phyloP scores from a whole-genome alignment of 2,113 vertebrate species.

The Xenopus laevis region DNA sequence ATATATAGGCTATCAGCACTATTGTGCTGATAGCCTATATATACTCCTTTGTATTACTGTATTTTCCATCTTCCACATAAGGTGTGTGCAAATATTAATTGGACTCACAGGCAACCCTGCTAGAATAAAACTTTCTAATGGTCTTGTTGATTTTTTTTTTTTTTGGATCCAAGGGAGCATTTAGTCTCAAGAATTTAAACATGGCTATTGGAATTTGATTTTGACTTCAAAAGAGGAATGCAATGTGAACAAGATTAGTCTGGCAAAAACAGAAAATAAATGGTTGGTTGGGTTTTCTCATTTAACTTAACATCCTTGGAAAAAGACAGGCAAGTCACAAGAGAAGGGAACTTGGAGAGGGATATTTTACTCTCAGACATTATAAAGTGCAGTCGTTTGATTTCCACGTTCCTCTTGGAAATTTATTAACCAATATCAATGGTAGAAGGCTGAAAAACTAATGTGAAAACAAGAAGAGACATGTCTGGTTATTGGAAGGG shows the following conservation, averaged over 20 bases:
- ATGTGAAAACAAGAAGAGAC: too few relatives aligned
- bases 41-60: too few relatives aligned
- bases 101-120: too few relatives aligned
- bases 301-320: constrained; percentile 37
- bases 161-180: not conserved
- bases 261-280: constrained; percentile 31
- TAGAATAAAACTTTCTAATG: not conserved
- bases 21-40: too few relatives aligned
- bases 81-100: too few relatives aligned
- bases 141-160: not conserved
- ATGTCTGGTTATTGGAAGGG: too few relatives aligned
- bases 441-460: too few relatives aligned
- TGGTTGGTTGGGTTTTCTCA: constrained; percentile 40
- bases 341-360: not conserved
- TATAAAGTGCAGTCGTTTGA: not conserved
- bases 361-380: not conserved
- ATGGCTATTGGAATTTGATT: constrained; percentile 17
- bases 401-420: too few relatives aligned
- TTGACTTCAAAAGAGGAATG: constrained; percentile 25
- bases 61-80: too few relatives aligned
- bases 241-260: constrained; percentile 31
- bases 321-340: constrained; percentile 33
- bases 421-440: too few relatives aligned
- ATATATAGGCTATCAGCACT: too few relatives aligned
- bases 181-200: constrained; percentile 21